Evolutionary conservation across 35 echinoderm and acorn worm species (phyloP).

Genomic region (Eucidaris tribuloides): DNA sequence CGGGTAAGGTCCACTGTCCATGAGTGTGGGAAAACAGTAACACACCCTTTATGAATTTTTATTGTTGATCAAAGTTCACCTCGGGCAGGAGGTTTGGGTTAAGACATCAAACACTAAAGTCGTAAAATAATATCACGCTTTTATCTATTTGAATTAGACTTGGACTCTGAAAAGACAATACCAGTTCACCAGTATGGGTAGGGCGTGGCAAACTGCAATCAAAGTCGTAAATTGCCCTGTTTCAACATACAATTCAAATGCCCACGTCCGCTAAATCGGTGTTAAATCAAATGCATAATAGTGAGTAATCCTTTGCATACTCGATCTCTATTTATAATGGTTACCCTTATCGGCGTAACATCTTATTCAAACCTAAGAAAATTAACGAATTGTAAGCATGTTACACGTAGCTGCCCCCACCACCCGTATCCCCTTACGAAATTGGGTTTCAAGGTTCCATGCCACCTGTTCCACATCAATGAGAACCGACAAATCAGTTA

Average conservation of each 20-base stretch:
- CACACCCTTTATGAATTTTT: no score
- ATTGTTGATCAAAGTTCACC: no score
- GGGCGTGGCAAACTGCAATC: background rate
- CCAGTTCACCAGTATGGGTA: background rate
- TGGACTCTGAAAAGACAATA: slow-evolving; percentile 19
- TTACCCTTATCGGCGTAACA: background rate
- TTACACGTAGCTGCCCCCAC: slow-evolving; percentile 1
- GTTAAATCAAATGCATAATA: slow-evolving; percentile 19
- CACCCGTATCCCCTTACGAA: slow-evolving; percentile 19
- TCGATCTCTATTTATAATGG: slow-evolving; percentile 4
- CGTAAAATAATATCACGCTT: background rate
- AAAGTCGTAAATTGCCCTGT: slow-evolving; percentile 24
- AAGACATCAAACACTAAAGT: slow-evolving; percentile 1
- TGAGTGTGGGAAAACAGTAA: no score
- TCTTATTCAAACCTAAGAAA: slow-evolving; percentile 30
- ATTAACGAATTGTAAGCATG: slow-evolving; percentile 44
- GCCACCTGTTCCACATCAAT: slow-evolving; percentile 30
- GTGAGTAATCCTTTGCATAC: slow-evolving; percentile 8
- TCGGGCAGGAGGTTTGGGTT: no score
- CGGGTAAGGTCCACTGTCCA: no score
- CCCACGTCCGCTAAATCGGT: background rate
- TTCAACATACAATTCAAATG: slow-evolving; percentile 24
- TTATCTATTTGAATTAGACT: slow-evolving; percentile 26
- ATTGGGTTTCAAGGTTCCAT: slow-evolving; percentile 12
- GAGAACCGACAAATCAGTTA: slow-evolving; percentile 17